Evolutionary conservation across 1,140 invertebrate species (phyloP), one percentile per base, ranked within the genome.

Genomic region (Pomacea maculata): DNA sequence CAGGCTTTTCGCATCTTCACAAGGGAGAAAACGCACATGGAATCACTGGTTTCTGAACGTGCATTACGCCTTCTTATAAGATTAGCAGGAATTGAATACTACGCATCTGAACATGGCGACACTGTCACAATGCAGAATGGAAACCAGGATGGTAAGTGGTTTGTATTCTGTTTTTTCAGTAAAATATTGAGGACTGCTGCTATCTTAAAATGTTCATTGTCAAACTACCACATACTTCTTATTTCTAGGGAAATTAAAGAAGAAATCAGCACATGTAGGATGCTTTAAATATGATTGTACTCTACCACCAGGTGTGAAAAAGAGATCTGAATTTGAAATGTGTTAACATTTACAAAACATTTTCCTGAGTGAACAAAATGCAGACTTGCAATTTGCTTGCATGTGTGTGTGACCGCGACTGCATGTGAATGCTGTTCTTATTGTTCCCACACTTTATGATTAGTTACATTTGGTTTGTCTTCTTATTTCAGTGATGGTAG

Each of bases 401-500:
- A 29, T 54, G 3, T 74, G 25, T 72, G 21, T 29, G 19, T 72
- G 17, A 1, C 10, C 7, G 74, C 34, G n/a, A 17, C 71, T 73
- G 71, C 19, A 19, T 73, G 34, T n/a, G 75, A 17, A 29, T 65
- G 64, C n/a, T 65, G 17, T 15, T 25, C 17, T 45, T 72, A 29
- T n/a, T 72, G 1, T 72, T 72, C 4, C 29, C 11, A n/a, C 0
- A 25, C 25, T 61, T 52, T 21, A 21, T 19, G 9, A 15, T 34
- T 45, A n/a, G 12, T 52, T 10, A 52, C n/a, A 67, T 65, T 17
- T 78, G 55, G 74, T 75, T 15, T 80, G 61, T 71, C 73, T 67
- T 82, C 83, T 91, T 83, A 83, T 93, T 92, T 63, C 88, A 94
- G 94, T 94, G 83, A 93, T 93, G 17, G 87, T 95, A 12, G 97